Evolutionary conservation across 2,113 vertebrate genomes (phyloP).

Genomic region (Pseudolaguvia tuberculata): DNA sequence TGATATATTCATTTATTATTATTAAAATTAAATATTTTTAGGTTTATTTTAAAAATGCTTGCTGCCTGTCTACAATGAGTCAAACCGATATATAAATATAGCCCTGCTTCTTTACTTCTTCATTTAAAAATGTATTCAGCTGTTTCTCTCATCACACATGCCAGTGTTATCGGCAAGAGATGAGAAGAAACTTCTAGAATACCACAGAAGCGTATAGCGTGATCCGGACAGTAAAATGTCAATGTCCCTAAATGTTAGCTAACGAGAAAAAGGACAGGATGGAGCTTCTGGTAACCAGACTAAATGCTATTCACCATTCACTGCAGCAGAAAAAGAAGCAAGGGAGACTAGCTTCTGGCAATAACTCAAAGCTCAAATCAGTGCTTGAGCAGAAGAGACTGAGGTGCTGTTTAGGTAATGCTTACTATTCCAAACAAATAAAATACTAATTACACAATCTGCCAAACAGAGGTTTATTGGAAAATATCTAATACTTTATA

Average conservation of each 20-base stretch:
- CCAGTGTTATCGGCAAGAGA: background rate
- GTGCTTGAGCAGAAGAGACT: background rate
- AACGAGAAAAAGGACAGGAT: constrained; percentile 12
- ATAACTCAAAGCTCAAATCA: constrained; percentile 25
- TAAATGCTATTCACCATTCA: constrained; percentile 33
- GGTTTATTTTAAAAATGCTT: background rate
- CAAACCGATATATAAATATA: background rate
- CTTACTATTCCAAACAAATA: background rate
- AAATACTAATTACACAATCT: background rate
- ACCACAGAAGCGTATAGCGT: background rate
- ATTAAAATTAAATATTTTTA: too few species aligned
- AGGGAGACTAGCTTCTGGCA: constrained; percentile 41
- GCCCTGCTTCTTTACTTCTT: background rate
- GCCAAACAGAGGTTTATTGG: background rate
- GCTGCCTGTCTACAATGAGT: background rate
- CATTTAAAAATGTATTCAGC: background rate
- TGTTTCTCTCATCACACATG: background rate
- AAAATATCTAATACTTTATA: background rate
- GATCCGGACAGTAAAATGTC: background rate
- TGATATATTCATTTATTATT: background rate
- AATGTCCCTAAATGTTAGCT: constrained; percentile 16
- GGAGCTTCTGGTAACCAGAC: constrained; percentile 14
- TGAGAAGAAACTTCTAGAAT: constrained; percentile 28
- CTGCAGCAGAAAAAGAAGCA: constrained; percentile 44
- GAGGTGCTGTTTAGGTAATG: constrained; percentile 8